phyloP scores from a whole-genome alignment of 2,797 vertebrate genomes.

The Scolopax bukidnonensis region DNA sequence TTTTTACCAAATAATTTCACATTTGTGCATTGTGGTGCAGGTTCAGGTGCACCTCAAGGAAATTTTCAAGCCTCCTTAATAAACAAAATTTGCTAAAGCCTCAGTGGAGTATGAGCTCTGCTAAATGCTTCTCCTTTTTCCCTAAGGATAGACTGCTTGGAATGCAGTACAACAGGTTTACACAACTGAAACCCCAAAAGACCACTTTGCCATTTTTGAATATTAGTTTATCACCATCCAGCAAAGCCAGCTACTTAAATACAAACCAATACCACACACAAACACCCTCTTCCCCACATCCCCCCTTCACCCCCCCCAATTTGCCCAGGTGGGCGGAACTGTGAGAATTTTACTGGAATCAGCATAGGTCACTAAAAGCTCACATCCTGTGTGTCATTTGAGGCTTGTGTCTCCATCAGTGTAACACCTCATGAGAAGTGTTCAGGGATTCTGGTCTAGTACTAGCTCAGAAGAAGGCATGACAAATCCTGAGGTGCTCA shows the following conservation, averaged over 20 bases:
- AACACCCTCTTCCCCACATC: too few relatives aligned
- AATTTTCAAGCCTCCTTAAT: neutral
- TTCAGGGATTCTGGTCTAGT: neutral
- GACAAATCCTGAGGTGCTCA: neutral
- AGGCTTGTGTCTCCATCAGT: neutral
- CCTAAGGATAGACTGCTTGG: neutral
- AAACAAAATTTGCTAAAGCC: neutral
- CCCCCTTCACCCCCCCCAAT: rapidly evolving
- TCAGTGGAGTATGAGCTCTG: neutral
- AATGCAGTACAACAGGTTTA: neutral
- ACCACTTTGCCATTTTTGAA: neutral
- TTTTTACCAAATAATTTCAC: neutral
- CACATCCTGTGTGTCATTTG: neutral
- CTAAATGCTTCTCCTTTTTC: neutral
- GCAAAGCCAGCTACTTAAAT: neutral
- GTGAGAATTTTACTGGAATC: neutral
- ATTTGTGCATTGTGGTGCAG: neutral
- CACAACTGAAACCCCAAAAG: neutral
- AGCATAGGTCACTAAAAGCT: neutral
- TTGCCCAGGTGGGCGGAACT: neutral
- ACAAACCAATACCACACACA: neutral
- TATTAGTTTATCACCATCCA: neutral
- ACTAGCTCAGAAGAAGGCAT: neutral
- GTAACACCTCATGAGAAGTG: neutral
- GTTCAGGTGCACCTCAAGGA: neutral